A percentile compares a stretch with the other conserved stretches of the same genome.
phyloP scores from a whole-genome alignment of 1,140 invertebrate genomes.

The Zelostemma sp. region DNA sequence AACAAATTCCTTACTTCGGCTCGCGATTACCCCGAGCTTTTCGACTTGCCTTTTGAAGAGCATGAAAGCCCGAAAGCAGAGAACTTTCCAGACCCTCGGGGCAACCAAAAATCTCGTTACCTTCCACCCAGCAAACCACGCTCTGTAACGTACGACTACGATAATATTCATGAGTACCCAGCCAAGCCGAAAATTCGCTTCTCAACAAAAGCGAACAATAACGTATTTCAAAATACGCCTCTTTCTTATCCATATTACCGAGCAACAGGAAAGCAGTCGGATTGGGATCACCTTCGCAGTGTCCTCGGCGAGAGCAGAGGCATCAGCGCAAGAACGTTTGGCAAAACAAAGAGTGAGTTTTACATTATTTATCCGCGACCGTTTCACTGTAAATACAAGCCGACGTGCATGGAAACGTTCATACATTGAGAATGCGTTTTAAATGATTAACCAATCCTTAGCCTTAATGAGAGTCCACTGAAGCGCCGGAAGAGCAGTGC shows the following conservation, averaged over 20 bases:
- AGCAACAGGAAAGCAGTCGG: background rate
- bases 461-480: slow-evolving; percentile 1
- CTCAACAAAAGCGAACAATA: background rate
- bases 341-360: slow-evolving; percentile 32
- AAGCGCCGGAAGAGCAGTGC: slow-evolving; percentile 21
- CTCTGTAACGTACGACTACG: background rate
- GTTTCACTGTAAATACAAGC: too few species aligned
- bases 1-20: background rate
- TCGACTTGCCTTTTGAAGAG: background rate
- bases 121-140: background rate
- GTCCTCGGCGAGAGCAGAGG: slow-evolving; percentile 11
- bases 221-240: slow-evolving; percentile 2
- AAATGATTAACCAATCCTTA: slow-evolving; percentile 28
- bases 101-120: background rate
- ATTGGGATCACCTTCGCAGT: slow-evolving; percentile 15
- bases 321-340: slow-evolving; percentile 11
- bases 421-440: background rate
- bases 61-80: background rate
- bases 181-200: slow-evolving; percentile 1
- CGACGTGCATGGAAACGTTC: too few species aligned
- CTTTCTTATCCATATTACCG: slow-evolving; percentile 6
- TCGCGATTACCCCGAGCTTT: background rate
- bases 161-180: slow-evolving; percentile 7
- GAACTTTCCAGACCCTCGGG: background rate
- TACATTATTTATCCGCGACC: background rate